Percentiles rank a stretch among this genome's conserved stretches.
Evolutionary conservation across 2,888 invertebrate genomes (phyloP).

Genomic region (Epistrophe eligans): DNA sequence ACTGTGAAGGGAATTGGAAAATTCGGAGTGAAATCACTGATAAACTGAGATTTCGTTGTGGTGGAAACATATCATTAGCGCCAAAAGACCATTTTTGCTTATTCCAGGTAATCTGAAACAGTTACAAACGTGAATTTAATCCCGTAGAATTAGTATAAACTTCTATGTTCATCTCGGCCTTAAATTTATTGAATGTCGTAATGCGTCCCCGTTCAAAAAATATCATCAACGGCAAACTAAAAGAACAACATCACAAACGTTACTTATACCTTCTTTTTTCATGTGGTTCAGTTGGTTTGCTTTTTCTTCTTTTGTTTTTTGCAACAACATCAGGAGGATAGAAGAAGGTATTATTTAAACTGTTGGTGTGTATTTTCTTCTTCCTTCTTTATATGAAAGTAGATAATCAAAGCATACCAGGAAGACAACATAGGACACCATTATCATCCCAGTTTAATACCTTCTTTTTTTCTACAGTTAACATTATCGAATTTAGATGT

Average conservation of each 20-base stretch:
- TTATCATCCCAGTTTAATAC: constrained; percentile 19
- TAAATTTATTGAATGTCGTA: background rate
- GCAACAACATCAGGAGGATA: background rate
- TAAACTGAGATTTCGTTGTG: no score
- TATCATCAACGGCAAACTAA: constrained; percentile 41
- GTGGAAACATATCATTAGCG: no score
- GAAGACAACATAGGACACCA: constrained; percentile 41
- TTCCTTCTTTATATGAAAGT: constrained; percentile 1
- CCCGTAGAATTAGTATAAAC: no score
- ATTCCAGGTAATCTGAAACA: no score
- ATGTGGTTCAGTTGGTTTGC: constrained; percentile 3
- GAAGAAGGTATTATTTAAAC: background rate
- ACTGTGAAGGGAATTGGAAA: no score
- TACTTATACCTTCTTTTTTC: constrained; percentile 9
- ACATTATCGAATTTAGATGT: constrained; percentile 36
- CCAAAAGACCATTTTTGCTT: no score
- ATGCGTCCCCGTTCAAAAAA: constrained; percentile 5
- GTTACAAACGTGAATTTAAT: no score
- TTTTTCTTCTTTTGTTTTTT: constrained; percentile 4
- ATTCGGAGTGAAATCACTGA: no score
- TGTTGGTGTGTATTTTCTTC: background rate
- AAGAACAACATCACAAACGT: constrained; percentile 33
- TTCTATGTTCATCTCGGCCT: background rate
- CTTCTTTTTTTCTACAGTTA: constrained; percentile 18
- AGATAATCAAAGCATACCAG: background rate